These are phyloP conservation scores for Sebastolobus altivelis DNA, from an alignment of 2,797 vertebrate species.

Conservation along the genomic window DNA sequence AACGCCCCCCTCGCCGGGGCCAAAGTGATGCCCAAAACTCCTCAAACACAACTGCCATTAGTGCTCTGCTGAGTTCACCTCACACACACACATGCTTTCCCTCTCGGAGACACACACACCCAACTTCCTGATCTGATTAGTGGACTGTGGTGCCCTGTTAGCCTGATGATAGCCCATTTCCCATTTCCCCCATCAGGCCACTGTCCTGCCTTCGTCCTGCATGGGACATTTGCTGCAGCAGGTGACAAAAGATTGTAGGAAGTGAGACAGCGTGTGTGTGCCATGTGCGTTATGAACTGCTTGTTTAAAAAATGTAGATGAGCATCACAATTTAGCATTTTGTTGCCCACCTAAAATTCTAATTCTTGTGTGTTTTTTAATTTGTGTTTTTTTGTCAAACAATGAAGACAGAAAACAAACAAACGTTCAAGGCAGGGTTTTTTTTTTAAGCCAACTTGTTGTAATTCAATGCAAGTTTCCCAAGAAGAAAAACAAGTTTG, in stretches of 20 bases:
- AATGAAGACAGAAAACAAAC: conserved; percentile 1
- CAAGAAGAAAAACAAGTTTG: conserved; percentile 51
- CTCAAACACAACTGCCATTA: conserved; percentile 67
- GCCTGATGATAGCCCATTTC: conserved; percentile 82
- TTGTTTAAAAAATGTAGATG: conserved; percentile 32
- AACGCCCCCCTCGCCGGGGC: conserved; percentile 62
- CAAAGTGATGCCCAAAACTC: conserved; percentile 55
- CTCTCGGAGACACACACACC: conserved; percentile 67
- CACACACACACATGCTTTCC: conserved; percentile 42
- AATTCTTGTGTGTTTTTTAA: neutral
- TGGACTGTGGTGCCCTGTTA: conserved; percentile 76
- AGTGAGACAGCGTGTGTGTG: conserved; percentile 59
- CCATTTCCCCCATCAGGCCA: conserved; percentile 84
- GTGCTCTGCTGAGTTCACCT: conserved; percentile 16
- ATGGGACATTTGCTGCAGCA: conserved; percentile 63
- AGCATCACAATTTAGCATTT: conserved; percentile 24
- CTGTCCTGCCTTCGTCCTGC: conserved; percentile 60
- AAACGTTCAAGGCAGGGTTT: neutral
- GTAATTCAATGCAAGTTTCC: conserved; percentile 30
- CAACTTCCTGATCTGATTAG: conserved; percentile 87
- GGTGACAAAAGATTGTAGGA: conserved; percentile 81
- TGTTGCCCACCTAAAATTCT: conserved; percentile 10
- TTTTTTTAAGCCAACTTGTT: conserved; percentile 18
- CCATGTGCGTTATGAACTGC: conserved; percentile 59
- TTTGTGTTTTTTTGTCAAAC: conserved; percentile 7